A percentile compares a stretch with the other conserved stretches of the same genome.
phyloP scores from a whole-genome alignment of 2,888 invertebrate genomes.

The Ophion costatus region DNA sequence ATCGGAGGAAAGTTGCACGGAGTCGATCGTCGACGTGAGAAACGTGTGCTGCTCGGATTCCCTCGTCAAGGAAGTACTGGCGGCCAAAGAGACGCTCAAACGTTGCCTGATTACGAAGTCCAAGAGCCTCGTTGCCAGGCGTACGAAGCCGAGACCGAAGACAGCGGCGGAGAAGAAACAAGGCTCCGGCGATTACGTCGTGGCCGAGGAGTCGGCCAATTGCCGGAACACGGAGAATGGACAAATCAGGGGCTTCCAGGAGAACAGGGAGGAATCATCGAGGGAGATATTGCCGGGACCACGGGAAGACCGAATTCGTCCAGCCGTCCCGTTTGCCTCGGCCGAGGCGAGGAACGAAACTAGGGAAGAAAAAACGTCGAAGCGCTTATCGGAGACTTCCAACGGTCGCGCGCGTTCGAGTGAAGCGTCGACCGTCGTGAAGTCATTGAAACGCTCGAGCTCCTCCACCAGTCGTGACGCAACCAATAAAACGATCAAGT shows the following conservation, averaged over 20 bases:
- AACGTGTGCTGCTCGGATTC: conserved; percentile 75
- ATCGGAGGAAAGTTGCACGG: neutral
- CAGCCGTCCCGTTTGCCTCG: neutral
- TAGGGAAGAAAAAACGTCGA: neutral
- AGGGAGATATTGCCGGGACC: neutral
- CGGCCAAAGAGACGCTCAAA: conserved; percentile 80
- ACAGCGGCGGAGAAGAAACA: conserved; percentile 77
- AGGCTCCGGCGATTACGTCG: conserved; percentile 67
- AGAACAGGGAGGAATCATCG: neutral
- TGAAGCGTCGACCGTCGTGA: neutral
- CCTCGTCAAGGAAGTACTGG: conserved; percentile 80
- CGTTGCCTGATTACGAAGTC: conserved; percentile 75
- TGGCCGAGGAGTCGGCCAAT: neutral
- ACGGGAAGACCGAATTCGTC: neutral
- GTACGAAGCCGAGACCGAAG: conserved; percentile 70
- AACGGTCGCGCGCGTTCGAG: neutral
- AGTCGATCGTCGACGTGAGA: conserved; percentile 25
- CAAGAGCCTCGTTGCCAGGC: conserved; percentile 56
- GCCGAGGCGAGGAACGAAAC: neutral
- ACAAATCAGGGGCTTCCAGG: neutral
- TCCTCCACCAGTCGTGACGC: neutral
- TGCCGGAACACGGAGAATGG: neutral
- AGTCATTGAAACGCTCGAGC: conserved; percentile 39
- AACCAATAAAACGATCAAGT: neutral
- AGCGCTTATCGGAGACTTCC: neutral